Evolutionary conservation across 2,888 invertebrate species (phyloP).

Genomic region (Pseudococcus longispinus): DNA sequence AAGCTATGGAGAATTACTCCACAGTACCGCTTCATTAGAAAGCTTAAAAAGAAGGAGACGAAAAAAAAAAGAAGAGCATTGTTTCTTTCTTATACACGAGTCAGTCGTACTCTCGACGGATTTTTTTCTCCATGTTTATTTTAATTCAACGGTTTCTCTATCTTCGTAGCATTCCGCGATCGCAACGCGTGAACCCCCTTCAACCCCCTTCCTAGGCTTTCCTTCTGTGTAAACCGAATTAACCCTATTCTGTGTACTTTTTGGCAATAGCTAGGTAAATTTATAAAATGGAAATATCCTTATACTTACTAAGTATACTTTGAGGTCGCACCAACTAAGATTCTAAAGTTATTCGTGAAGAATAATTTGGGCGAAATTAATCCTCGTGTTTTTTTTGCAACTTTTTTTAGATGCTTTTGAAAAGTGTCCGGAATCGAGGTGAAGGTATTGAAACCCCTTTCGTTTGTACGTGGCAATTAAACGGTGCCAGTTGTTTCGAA

Average conservation of each 20-base stretch:
- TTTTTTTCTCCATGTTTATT: background rate
- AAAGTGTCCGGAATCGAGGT: background rate
- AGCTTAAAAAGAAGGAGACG: background rate
- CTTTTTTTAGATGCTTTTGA: background rate
- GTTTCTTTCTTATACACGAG: background rate
- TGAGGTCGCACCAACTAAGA: background rate
- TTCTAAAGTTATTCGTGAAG: background rate
- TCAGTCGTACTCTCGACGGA: background rate
- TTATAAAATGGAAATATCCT: slow-evolving; percentile 14
- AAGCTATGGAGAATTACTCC: background rate
- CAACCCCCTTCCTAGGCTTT: too few relatives aligned
- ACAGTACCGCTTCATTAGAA: slow-evolving; percentile 12
- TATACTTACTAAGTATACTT: background rate
- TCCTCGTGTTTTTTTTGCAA: background rate
- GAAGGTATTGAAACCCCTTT: background rate
- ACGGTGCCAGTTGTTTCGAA: too few relatives aligned
- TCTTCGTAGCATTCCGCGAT: background rate
- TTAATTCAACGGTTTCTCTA: background rate
- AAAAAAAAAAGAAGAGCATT: background rate
- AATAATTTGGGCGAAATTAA: slow-evolving; percentile 1
- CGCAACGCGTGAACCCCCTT: background rate
- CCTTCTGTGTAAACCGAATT: slow-evolving; percentile 7
- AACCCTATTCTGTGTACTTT: slow-evolving; percentile 22
- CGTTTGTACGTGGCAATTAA: background rate
- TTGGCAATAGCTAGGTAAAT: background rate